These are phyloP conservation scores for Clarias laeviceps DNA, from an alignment of 2,797 vertebrate species.

Conservation along the genomic window DNA sequence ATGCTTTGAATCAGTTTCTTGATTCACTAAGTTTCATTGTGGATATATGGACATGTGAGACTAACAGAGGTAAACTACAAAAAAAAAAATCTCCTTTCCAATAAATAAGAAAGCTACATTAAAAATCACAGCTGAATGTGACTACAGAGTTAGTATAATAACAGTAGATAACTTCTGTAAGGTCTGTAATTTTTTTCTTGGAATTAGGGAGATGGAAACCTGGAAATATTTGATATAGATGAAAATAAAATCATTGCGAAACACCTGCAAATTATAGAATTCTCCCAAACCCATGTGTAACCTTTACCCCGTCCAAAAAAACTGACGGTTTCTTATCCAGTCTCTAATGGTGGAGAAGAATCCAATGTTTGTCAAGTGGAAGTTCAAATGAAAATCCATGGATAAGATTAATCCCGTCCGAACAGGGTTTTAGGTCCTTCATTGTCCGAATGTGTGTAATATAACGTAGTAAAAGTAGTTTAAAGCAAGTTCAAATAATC, in stretches of 20 bases:
- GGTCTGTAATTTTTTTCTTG: not conserved
- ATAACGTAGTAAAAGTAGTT: not conserved
- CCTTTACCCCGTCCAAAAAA: not conserved
- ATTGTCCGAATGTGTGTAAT: not conserved
- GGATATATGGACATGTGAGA: not conserved
- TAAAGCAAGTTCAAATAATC: not conserved
- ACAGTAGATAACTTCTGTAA: too few relatives aligned
- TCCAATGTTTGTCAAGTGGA: too few relatives aligned
- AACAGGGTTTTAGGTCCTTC: not conserved
- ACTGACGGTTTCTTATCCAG: too few relatives aligned
- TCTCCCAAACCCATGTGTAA: too few relatives aligned
- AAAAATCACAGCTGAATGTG: not conserved
- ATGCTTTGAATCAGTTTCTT: too few relatives aligned
- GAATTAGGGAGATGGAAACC: not conserved
- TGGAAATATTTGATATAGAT: not conserved
- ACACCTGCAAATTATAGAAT: not conserved
- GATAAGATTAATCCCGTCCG: not conserved
- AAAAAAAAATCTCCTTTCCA: not conserved
- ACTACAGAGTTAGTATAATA: not conserved
- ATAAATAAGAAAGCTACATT: not conserved
- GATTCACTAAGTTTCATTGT: too few relatives aligned
- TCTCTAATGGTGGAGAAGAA: not conserved
- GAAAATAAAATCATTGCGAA: not conserved
- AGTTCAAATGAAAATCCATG: not conserved
- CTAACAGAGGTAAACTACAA: too few relatives aligned